These are phyloP conservation scores for Bursaphelenchus okinawaensis DNA, from an alignment of 2,888 invertebrate species.

Conservation along the genomic window DNA sequence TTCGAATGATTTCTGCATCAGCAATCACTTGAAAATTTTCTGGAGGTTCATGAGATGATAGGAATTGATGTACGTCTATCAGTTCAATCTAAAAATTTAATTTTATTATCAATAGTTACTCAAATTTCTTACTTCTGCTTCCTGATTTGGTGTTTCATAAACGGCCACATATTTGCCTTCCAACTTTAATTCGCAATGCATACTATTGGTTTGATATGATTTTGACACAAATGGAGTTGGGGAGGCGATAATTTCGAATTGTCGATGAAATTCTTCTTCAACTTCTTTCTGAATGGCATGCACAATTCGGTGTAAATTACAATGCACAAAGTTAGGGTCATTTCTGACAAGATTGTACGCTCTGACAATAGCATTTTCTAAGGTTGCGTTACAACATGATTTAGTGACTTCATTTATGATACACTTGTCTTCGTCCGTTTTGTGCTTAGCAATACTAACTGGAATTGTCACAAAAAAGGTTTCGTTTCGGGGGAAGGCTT, in stretches of 20 bases:
- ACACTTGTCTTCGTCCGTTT: background rate
- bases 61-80: background rate
- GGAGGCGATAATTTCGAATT: background rate
- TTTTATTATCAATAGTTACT: background rate
- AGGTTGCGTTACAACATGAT: background rate
- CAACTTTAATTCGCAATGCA: background rate
- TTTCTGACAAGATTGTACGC: background rate
- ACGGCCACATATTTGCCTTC: background rate
- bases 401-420: background rate
- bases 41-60: background rate
- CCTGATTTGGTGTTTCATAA: background rate
- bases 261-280: background rate
- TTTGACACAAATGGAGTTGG: background rate
- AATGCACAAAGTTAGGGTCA: background rate
- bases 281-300: background rate
- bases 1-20: background rate
- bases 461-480: background rate
- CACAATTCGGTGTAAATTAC: background rate
- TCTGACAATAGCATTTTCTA: background rate
- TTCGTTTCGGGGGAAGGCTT: background rate
- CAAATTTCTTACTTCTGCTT: background rate
- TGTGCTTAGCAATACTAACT: background rate
- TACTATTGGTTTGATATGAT: background rate
- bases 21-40: background rate
- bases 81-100: background rate